Percentiles rank a stretch among this genome's conserved stretches.
Conservation (phyloP, 2,113 vertebrate genomes). For the Ceyx margarethae region DNA sequence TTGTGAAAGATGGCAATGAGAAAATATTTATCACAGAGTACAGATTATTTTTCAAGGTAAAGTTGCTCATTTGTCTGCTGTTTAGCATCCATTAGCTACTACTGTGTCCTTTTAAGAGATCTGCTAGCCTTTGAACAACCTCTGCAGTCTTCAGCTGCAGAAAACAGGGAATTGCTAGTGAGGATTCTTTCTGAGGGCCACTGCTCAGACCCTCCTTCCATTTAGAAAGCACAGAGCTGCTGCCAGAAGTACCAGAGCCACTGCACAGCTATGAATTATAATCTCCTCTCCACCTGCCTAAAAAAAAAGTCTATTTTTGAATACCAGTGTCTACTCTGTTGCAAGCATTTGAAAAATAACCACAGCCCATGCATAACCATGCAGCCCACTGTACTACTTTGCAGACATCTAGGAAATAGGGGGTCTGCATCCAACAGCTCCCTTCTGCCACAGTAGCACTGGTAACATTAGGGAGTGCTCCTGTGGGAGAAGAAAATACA, state of each 20-base stretch:
- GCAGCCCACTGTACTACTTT: not conserved
- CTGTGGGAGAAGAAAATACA: not conserved
- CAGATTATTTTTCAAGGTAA: not conserved
- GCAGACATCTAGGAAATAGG: not conserved
- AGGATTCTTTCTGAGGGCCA: not conserved
- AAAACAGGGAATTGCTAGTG: not conserved
- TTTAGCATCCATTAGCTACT: not conserved
- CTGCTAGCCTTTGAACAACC: not conserved
- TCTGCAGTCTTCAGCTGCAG: not conserved
- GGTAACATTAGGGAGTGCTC: not conserved
- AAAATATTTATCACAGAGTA: not conserved
- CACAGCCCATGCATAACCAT: not conserved
- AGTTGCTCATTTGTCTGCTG: not conserved
- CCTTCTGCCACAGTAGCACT: not conserved
- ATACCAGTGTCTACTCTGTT: not conserved
- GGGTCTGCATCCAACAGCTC: not conserved
- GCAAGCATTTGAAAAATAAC: not conserved
- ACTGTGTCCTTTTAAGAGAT: not conserved
- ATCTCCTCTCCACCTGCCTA: not conserved
- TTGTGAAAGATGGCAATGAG: not conserved
- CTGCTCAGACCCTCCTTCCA: not conserved
- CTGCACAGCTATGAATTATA: not conserved
- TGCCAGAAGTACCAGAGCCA: not conserved
- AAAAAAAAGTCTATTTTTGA: not conserved
- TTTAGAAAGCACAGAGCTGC: not conserved